Conservation (phyloP, 2,888 invertebrate species). For the Hirtodrosophila alboralis region DNA sequence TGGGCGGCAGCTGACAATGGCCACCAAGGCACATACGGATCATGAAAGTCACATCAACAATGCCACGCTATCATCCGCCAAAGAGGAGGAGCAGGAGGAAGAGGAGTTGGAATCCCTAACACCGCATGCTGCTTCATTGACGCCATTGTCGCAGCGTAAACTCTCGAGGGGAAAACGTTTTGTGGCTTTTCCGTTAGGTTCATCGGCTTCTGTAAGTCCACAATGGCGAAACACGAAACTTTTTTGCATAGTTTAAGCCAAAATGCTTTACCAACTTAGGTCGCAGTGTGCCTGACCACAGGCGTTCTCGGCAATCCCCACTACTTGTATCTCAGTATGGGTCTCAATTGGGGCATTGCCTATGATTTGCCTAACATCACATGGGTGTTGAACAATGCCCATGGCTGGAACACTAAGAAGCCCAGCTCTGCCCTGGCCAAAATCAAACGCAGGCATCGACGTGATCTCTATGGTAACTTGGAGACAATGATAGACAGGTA, state of each 20-base stretch:
- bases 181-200: conserved; percentile 86
- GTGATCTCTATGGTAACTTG: conserved; percentile 89
- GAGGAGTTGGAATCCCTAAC: conserved; percentile 31
- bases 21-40: conserved; percentile 21
- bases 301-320: conserved; percentile 86
- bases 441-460: conserved; percentile 86
- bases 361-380: conserved; percentile 87
- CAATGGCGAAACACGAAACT: conserved; percentile 16
- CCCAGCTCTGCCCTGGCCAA: conserved; percentile 41
- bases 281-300: conserved; percentile 87
- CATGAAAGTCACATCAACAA: conserved; percentile 49
- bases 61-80: conserved; percentile 55
- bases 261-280: conserved; percentile 57
- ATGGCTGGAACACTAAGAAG: conserved; percentile 66
- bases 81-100: conserved; percentile 9
- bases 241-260: conserved; percentile 36
- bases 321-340: conserved; percentile 86
- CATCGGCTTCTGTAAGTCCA: conserved; percentile 85
- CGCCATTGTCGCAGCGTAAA: conserved; percentile 57
- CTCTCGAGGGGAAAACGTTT: conserved; percentile 84
- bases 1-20: conserved; percentile 28
- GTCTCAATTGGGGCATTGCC: conserved; percentile 89
- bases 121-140: conserved; percentile 57
- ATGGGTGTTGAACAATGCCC: conserved; percentile 84
- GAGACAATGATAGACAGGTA: conserved; percentile 90